Conservation (phyloP, 2,888 invertebrate species). For the Nemapogon koenigi region DNA sequence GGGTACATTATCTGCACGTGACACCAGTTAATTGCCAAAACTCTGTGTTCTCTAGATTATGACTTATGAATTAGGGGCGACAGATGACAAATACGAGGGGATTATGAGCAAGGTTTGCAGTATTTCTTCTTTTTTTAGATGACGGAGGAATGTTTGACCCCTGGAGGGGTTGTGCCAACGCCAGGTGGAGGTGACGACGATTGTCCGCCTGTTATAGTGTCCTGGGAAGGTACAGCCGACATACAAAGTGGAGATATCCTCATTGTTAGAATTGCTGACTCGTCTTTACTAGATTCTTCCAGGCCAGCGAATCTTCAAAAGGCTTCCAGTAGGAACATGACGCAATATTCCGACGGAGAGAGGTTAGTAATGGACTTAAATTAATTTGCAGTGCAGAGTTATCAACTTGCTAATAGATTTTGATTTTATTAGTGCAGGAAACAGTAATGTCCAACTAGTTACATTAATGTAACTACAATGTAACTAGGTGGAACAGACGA, state of each 20-base stretch:
- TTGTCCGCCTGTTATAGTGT: constrained; percentile 64
- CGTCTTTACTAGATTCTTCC: constrained; percentile 51
- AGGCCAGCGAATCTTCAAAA: constrained; percentile 16
- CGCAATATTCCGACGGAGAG: constrained; percentile 30
- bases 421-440: no score
- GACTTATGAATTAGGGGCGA: constrained; percentile 7
- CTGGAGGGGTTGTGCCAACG: constrained; percentile 21
- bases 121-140: constrained; percentile 22
- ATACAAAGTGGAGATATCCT: constrained; percentile 77
- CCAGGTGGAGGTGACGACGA: constrained; percentile 37
- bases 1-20: constrained; percentile 6
- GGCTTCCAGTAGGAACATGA: constrained; percentile 26
- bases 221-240: constrained; percentile 72
- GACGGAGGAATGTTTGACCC: constrained; percentile 44
- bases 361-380: no score
- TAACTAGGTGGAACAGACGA: no score
- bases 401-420: no score
- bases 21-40: constrained; percentile 1
- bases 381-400: no score
- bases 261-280: constrained; percentile 73
- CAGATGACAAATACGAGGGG: constrained; percentile 10
- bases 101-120: constrained; percentile 3
- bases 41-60: background rate
- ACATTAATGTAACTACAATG: no score
- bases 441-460: no score